A percentile compares a stretch with the other conserved stretches of the same genome.
phyloP scores from a whole-genome alignment of 2,888 invertebrate genomes.

The Rhopalosiphum nymphaeae region DNA sequence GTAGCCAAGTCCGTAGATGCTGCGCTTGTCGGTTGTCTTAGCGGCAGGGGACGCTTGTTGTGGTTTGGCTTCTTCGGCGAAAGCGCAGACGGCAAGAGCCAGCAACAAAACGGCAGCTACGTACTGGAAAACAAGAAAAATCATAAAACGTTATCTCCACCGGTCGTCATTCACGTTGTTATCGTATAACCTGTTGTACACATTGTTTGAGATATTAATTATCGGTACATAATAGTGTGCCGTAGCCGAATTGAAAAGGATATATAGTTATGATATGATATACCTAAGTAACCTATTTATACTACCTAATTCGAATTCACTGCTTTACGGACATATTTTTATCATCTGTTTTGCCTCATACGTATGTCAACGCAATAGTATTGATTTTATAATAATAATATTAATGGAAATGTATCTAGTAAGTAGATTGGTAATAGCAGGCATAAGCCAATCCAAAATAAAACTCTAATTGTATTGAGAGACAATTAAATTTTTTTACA shows the following conservation, averaged over 20 bases:
- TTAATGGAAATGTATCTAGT: neutral
- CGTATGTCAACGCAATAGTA: neutral
- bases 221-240: neutral
- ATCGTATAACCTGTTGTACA: neutral
- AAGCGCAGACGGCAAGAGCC: neutral
- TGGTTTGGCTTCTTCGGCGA: slow-evolving; percentile 52
- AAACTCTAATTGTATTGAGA: neutral
- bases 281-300: neutral
- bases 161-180: neutral
- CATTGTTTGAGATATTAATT: neutral
- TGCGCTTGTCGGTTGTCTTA: slow-evolving; percentile 51
- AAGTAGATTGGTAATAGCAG: neutral
- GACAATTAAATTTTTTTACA: neutral
- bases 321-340: neutral
- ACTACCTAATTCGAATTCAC: neutral
- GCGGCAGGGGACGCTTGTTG: neutral
- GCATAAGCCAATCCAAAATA: neutral
- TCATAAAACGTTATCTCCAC: neutral
- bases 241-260: neutral
- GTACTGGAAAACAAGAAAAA: slow-evolving; percentile 28
- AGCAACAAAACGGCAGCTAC: slow-evolving; percentile 42
- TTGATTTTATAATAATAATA: neutral
- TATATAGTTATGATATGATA: neutral
- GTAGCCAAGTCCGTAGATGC: slow-evolving; percentile 51
- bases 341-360: neutral